Conservation (phyloP, 1,140 invertebrate genomes). For the Hesperophylax magnus region DNA sequence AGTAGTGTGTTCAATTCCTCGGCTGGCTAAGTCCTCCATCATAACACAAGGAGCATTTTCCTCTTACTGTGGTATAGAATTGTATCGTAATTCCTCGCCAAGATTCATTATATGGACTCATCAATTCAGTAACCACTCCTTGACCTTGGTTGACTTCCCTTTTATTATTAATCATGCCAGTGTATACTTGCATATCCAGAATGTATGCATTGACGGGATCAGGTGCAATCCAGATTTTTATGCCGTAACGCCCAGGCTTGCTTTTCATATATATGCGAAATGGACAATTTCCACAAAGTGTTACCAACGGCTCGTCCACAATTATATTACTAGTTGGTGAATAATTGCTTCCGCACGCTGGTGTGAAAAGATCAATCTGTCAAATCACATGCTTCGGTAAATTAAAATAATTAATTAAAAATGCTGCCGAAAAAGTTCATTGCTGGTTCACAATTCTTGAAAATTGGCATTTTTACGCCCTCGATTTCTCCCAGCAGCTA, state of each 20-base stretch:
- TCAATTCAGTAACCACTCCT: conserved; percentile 57
- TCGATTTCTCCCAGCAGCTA: conserved; percentile 1
- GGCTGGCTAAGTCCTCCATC: too few species aligned
- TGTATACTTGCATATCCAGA: not conserved
- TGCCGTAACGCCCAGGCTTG: conserved; percentile 61
- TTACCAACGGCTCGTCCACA: conserved; percentile 39
- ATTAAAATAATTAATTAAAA: not conserved
- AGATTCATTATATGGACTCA: conserved; percentile 52
- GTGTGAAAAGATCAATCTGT: not conserved
- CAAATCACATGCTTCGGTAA: not conserved
- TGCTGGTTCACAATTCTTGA: conserved; percentile 14
- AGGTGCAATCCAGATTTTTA: conserved; percentile 61
- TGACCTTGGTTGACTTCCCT: conserved; percentile 44
- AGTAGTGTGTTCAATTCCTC: too few species aligned
- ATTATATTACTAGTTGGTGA: conserved; percentile 43
- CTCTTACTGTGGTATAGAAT: too few species aligned
- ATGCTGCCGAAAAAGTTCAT: not conserved
- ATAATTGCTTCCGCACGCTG: conserved; percentile 1
- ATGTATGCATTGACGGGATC: conserved; percentile 52
- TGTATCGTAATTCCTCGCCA: conserved; percentile 57
- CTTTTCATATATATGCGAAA: conserved; percentile 59
- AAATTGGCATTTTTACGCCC: not conserved
- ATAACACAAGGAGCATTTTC: too few species aligned
- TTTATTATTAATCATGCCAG: conserved; percentile 46
- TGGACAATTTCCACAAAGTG: conserved; percentile 44